Evolutionary conservation across 2,113 vertebrate species (phyloP).

Genomic region (Xiphophorus couchianus): DNA sequence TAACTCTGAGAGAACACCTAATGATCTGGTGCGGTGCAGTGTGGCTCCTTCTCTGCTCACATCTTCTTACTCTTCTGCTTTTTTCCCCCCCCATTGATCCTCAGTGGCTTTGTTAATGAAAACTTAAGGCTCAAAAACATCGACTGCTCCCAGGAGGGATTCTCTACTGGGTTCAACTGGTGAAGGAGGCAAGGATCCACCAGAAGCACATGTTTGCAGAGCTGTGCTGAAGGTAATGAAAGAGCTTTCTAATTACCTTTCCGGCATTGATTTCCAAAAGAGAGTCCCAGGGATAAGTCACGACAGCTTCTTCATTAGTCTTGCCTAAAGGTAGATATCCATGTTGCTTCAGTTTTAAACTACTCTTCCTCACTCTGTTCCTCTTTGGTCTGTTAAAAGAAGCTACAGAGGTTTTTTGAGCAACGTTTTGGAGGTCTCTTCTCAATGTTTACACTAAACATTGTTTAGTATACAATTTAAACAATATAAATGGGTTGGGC

Average conservation of each 20-base stretch:
- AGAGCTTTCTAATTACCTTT: slow-evolving; percentile 70
- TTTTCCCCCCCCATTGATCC: slow-evolving; percentile 35
- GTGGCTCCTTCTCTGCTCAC: slow-evolving; percentile 7
- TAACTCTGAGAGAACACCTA: slow-evolving; percentile 53
- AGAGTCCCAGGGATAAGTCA: slow-evolving; percentile 71
- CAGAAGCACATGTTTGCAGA: slow-evolving; percentile 47
- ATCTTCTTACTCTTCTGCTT: slow-evolving; percentile 1
- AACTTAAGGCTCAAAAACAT: slow-evolving; percentile 62
- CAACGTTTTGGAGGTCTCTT: neutral
- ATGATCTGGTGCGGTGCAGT: slow-evolving; percentile 56
- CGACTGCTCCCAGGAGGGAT: slow-evolving; percentile 49
- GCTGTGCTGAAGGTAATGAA: slow-evolving; percentile 69
- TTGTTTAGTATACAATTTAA: too few species aligned
- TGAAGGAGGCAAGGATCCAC: slow-evolving; percentile 23
- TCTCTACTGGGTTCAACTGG: slow-evolving; percentile 25
- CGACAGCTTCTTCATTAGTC: slow-evolving; percentile 73
- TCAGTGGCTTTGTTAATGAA: slow-evolving; percentile 60
- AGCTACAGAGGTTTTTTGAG: neutral
- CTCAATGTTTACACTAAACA: too few species aligned
- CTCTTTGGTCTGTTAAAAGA: neutral
- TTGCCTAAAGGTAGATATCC: slow-evolving; percentile 46
- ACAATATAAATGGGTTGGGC: too few species aligned
- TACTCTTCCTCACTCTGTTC: slow-evolving; percentile 5
- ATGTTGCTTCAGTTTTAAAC: slow-evolving; percentile 26
- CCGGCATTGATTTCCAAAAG: slow-evolving; percentile 66